These are phyloP conservation scores for Kryptolebias marmoratus DNA, from an alignment of 2,113 vertebrate species.

Conservation along the genomic window DNA sequence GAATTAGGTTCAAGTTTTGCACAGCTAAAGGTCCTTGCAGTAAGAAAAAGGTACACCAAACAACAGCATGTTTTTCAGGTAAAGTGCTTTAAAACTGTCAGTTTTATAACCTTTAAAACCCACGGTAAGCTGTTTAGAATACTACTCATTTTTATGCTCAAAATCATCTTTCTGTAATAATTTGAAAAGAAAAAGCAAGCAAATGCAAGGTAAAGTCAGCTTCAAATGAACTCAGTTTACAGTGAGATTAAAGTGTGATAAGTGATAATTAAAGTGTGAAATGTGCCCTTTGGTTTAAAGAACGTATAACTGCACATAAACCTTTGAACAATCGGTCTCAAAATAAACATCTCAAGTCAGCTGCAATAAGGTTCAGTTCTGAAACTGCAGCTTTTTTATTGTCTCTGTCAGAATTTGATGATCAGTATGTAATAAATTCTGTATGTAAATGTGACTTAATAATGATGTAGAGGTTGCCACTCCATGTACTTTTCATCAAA, in stretches of 20 bases:
- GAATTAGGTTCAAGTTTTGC: too few species aligned
- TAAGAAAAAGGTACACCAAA: too few species aligned
- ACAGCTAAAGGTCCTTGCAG: too few species aligned
- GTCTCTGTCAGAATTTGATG: slow-evolving; percentile 25
- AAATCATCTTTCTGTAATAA: not conserved
- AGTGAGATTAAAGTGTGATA: too few species aligned
- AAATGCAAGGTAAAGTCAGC: too few species aligned
- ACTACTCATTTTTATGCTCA: not conserved
- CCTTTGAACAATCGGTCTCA: too few species aligned
- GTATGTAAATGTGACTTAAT: slow-evolving; percentile 53
- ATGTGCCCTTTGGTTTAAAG: too few species aligned
- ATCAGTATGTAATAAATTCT: slow-evolving; percentile 42
- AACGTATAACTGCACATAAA: too few species aligned
- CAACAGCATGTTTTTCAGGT: too few species aligned
- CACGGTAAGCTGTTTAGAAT: not conserved
- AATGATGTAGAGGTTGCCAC: slow-evolving; percentile 33
- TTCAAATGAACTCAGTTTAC: too few species aligned
- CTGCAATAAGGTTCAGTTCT: slow-evolving; percentile 21
- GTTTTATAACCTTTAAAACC: not conserved
- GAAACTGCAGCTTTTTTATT: slow-evolving; percentile 24
- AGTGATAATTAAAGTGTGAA: too few species aligned
- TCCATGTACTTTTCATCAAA: slow-evolving; percentile 58
- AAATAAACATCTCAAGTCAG: not conserved
- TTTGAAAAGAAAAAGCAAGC: too few species aligned
- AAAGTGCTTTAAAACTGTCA: not conserved